Evolutionary conservation across 1,140 invertebrate genomes (phyloP), one percentile per base, ranked within the genome.

Genomic region (Bombus affinis): DNA sequence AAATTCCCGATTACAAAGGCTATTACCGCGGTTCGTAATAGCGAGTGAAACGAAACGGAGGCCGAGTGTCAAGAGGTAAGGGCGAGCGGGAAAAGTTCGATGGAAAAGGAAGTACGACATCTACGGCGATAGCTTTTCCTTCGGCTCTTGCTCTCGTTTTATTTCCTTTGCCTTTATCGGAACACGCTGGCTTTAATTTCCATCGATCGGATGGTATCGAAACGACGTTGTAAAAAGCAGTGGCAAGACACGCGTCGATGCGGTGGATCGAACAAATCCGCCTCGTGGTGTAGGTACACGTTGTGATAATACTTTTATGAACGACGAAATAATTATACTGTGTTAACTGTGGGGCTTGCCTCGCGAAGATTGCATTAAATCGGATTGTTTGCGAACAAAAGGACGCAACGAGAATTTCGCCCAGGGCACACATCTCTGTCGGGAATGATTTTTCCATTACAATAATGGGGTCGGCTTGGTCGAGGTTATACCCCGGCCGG

Each of bases 1-100:
- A 93, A 93, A 92, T 92, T 93, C 85, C 91, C 92, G 92, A 93
- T 93, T 94, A 94, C 91, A 91, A 92, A 89, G 90, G 91, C 92
- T 93, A 94, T 92, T 89, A 91, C 89, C 84, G 85, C 90, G 92
- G 88, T 90, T 91, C 87, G 87, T 75, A 83, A 89, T 53, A 83
- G 73, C 65, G 57, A 73, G 82, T n/a, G 75, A 83, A 87, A 79
- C 53, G 76, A 65, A 71, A 78, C 74, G 86, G 88, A 82, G 62
- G 88, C 37, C 76, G 84, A 25, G 74, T 72, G 74, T 78, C 75
- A 81, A 82, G 90, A 89, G 81, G 73, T 62, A 59, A 82, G 78
- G 83, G 82, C 28, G 79, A 42, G 32, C n/a, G 47, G 47, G 65
- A 47, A 39, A 35, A 70, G 9, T 47, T 18, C 0, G 47, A 47